Conservation (phyloP, 2,888 invertebrate genomes). For the Tenthredo amoena region DNA sequence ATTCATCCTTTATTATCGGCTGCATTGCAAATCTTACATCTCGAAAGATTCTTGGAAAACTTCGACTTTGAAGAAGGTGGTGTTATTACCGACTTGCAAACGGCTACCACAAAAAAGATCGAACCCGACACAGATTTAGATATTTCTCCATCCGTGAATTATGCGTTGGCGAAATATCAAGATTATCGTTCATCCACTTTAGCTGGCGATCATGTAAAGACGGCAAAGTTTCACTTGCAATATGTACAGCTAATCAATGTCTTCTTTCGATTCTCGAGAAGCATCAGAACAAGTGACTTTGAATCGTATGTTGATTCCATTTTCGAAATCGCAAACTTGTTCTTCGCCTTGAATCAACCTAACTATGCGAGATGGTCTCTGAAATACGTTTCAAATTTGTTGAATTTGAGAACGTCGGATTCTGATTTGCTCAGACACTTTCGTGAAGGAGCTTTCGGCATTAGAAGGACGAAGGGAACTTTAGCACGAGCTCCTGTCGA, state of each 20-base stretch:
- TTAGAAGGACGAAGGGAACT: slow-evolving; percentile 49
- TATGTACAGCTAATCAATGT: slow-evolving; percentile 56
- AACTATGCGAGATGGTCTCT: slow-evolving; percentile 30
- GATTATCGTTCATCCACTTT: neutral
- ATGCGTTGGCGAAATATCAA: neutral
- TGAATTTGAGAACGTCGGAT: neutral
- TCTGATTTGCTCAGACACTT: neutral
- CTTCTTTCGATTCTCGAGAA: slow-evolving; percentile 55
- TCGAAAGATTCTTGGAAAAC: slow-evolving; percentile 12
- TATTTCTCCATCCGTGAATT: slow-evolving; percentile 20
- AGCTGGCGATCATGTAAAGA: slow-evolving; percentile 6
- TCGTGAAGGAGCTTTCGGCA: slow-evolving; percentile 49
- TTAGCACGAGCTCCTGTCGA: slow-evolving; percentile 55
- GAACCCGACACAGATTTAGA: slow-evolving; percentile 21
- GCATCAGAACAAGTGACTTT: slow-evolving; percentile 64
- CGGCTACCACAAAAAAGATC: slow-evolving; percentile 9
- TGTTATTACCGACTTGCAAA: slow-evolving; percentile 9
- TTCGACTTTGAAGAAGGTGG: slow-evolving; percentile 14
- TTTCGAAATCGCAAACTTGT: slow-evolving; percentile 62
- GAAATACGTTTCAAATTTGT: slow-evolving; percentile 19
- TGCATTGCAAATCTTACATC: slow-evolving; percentile 24
- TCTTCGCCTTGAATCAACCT: slow-evolving; percentile 62
- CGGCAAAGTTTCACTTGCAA: slow-evolving; percentile 56
- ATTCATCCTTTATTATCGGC: slow-evolving; percentile 5
- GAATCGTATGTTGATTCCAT: slow-evolving; percentile 63